Evolutionary conservation across 2,888 invertebrate genomes (phyloP).

Genomic region (Hartigia nigra): DNA sequence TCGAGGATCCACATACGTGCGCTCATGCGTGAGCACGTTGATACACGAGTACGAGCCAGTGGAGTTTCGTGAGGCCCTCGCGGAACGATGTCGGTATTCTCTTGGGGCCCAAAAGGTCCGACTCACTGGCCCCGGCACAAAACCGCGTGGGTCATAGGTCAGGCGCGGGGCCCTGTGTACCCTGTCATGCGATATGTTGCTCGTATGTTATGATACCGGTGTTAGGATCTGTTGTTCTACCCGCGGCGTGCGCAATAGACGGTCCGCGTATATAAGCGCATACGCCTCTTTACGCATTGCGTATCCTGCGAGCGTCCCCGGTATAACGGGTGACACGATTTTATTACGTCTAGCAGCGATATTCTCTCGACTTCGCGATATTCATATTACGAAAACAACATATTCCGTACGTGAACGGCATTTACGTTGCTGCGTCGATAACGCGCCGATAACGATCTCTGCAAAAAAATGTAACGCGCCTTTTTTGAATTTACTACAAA

Average conservation of each 20-base stretch:
- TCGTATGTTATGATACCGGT: conserved; percentile 52
- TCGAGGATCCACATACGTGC: background rate
- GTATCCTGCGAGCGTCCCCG: background rate
- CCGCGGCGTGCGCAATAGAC: conserved; percentile 6
- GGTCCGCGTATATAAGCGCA: background rate
- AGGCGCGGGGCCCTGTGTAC: conserved; percentile 50
- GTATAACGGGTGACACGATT: background rate
- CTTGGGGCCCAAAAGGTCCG: conserved; percentile 41
- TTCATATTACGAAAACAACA: background rate
- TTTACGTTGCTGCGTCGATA: background rate
- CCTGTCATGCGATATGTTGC: conserved; percentile 61
- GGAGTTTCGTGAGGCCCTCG: conserved; percentile 38
- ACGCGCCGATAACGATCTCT: background rate
- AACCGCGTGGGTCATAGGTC: conserved; percentile 58
- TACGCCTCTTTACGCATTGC: background rate
- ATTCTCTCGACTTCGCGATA: background rate
- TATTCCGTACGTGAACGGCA: background rate
- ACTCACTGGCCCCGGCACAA: conserved; percentile 45
- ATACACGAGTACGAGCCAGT: background rate
- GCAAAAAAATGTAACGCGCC: background rate
- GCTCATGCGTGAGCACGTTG: background rate
- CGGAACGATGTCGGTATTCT: conserved; percentile 29
- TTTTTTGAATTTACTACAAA: background rate
- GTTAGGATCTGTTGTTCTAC: conserved; percentile 36
- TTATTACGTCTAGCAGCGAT: background rate